Conservation (phyloP, 2,888 invertebrate species). For the Drosophila tripunctata region DNA sequence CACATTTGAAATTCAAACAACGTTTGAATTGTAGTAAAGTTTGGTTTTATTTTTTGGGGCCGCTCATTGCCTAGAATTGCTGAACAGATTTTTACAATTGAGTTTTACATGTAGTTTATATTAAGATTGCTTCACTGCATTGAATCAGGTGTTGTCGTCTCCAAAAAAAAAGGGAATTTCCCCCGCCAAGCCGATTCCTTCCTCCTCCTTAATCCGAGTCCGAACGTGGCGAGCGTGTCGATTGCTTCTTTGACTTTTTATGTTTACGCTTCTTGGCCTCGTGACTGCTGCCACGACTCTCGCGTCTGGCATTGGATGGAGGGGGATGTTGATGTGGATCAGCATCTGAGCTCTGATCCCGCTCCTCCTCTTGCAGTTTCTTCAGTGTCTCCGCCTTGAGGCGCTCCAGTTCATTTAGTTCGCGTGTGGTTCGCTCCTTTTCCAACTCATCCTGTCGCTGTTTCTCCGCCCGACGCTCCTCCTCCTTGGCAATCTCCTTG, state of each 20-base stretch:
- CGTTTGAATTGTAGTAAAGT: slow-evolving; percentile 7
- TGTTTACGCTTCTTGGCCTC: slow-evolving; percentile 81
- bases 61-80: slow-evolving; percentile 12
- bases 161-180: slow-evolving; percentile 22
- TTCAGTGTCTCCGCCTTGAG: slow-evolving; percentile 83
- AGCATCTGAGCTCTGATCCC: slow-evolving; percentile 15
- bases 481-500: slow-evolving; percentile 86
- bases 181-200: slow-evolving; percentile 12
- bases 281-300: slow-evolving; percentile 49
- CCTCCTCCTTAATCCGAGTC: slow-evolving; percentile 60
- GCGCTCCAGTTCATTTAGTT: slow-evolving; percentile 82
- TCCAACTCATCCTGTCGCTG: slow-evolving; percentile 82
- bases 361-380: slow-evolving; percentile 82
- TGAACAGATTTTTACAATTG: slow-evolving; percentile 55
- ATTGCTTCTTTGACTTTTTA: slow-evolving; percentile 81
- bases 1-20: not conserved
- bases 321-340: too few species aligned
- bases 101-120: slow-evolving; percentile 13
- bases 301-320: slow-evolving; percentile 38
- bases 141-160: too few species aligned
- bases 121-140: slow-evolving; percentile 34
- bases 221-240: slow-evolving; percentile 76
- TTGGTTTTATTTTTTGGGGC: slow-evolving; percentile 44
- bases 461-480: slow-evolving; percentile 86
- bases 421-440: slow-evolving; percentile 81